Conservation (phyloP, 2,797 vertebrate genomes). For the Synaphobranchus kaupii region DNA sequence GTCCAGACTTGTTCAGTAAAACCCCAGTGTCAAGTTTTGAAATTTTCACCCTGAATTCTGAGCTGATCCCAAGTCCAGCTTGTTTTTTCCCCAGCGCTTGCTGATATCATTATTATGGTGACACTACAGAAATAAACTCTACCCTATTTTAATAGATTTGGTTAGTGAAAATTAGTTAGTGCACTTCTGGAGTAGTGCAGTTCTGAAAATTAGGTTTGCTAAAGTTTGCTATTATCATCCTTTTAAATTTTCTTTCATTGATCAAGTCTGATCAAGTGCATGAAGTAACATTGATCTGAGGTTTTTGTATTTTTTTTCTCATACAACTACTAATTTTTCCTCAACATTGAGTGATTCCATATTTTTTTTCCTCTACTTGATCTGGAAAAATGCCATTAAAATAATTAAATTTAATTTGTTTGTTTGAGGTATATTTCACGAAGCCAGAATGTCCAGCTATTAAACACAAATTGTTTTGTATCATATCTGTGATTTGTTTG, state of each 20-base stretch:
- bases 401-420: too few species aligned
- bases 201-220: not conserved
- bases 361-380: too few species aligned
- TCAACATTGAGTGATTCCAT: too few species aligned
- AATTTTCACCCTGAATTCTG: not conserved
- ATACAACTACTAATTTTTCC: too few species aligned
- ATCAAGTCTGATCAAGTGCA: not conserved
- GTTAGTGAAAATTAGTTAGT: not conserved
- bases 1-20: not conserved
- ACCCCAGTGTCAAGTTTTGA: not conserved
- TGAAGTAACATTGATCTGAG: not conserved
- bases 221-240: not conserved
- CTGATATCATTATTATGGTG: not conserved
- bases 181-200: not conserved
- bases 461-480: too few species aligned
- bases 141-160: not conserved
- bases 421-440: too few species aligned
- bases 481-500: too few species aligned
- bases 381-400: too few species aligned
- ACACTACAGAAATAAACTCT: not conserved
- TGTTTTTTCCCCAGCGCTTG: not conserved
- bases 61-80: not conserved
- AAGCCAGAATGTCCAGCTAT: too few species aligned
- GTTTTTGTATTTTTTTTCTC: not conserved
- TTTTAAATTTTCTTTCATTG: not conserved